Conservation (phyloP, 2,888 invertebrate species). For the Metacarcinus magister region DNA sequence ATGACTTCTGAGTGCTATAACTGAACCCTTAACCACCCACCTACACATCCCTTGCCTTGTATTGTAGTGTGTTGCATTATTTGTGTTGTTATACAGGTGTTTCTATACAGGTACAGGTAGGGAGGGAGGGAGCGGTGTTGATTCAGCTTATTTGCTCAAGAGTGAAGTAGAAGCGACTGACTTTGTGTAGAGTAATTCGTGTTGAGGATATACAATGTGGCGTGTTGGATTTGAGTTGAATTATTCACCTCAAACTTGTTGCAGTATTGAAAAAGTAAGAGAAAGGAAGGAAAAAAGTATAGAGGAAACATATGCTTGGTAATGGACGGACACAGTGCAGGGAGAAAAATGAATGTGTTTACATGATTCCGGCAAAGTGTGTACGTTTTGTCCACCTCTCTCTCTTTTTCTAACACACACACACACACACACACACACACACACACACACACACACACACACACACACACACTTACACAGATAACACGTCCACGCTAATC, state of each 20-base stretch:
- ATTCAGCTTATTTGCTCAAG: constrained; percentile 22
- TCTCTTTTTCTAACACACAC: not conserved
- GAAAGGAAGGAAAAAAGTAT: not conserved
- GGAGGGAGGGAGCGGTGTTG: not conserved
- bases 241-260: not conserved
- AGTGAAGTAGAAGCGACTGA: not conserved
- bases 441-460: constrained; percentile 33
- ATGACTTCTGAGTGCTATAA: not conserved
- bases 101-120: not conserved
- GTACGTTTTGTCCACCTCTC: not conserved
- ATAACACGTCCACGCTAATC: not conserved
- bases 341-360: not conserved
- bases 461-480: not conserved
- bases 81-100: constrained; percentile 21
- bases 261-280: not conserved
- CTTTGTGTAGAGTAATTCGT: not conserved
- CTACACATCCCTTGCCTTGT: too few relatives aligned
- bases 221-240: constrained; percentile 26
- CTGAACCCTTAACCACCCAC: not conserved
- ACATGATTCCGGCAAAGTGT: not conserved
- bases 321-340: not conserved
- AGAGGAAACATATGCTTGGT: not conserved
- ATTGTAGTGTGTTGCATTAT: not conserved
- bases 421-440: constrained; percentile 37
- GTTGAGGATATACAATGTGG: not conserved